Evolutionary conservation across 1,140 invertebrate species (phyloP), one percentile per base, ranked within the genome.

Genomic region (Pogonomyrmex barbatus): DNA sequence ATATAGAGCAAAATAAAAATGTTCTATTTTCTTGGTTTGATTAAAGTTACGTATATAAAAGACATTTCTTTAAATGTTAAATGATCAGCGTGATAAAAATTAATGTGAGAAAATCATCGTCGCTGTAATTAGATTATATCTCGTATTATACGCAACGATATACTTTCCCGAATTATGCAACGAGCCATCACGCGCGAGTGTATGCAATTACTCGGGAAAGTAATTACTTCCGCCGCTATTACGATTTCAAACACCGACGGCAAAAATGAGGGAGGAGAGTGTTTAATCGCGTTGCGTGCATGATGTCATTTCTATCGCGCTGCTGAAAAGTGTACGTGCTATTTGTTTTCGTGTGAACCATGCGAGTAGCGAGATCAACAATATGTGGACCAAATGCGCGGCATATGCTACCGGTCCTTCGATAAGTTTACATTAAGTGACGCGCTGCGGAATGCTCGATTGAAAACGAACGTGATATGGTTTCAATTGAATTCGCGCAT

Each of bases 401-500:
- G 30, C 54, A 75, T 75, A 75, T 63, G 68, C 50, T 47, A 33
- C 17, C 39, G 17, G 30, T 50, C 12, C n/a, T 39, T 4, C 68
- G 68, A 39, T 83, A 83, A 83, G 79, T 83, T 83, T 39, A 50
- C 79, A 73, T 50, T 78, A 85, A 85, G 62, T 78, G 58, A 58
- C 24, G 73, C 58, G 73, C 30, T 24, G 73, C 73, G 36, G 58
- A 62, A 65, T 45, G 36, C 47, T 30, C 71, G 71, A 65, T 85
- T 24, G 82, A 78, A 85, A 78, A 85, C 24, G 71, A 85, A 85
- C 82, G 82, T 78, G 82, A 78, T 67, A 33, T 45, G 62, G 47
- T 87, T 86, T 60, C 85, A 47, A 87, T 87, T 83, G 78, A 79
- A 87, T 60, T 83, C 84, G 36, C 42, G 73, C 50, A 70, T 82